phyloP scores from a whole-genome alignment of 2,888 invertebrate genomes.

The Pseudeuparius sepicola region DNA sequence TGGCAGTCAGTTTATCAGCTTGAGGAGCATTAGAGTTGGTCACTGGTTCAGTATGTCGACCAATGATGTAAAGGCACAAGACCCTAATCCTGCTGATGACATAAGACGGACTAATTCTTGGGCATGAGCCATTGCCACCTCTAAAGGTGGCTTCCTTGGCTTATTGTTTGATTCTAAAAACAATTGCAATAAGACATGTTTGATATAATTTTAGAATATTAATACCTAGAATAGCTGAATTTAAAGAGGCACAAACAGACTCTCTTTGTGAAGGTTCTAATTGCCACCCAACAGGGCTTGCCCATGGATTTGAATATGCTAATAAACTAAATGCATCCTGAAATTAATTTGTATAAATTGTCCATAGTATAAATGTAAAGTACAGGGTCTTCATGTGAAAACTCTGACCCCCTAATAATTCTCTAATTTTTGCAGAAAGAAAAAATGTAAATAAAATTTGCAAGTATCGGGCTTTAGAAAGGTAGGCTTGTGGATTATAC shows the following conservation, averaged over 20 bases:
- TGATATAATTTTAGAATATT: too few relatives aligned
- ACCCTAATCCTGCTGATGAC: constrained; percentile 81
- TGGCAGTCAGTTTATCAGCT: too few relatives aligned
- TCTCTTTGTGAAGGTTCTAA: constrained; percentile 91
- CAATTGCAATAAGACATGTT: too few relatives aligned
- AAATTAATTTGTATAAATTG: constrained; percentile 20
- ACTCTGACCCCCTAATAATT: too few relatives aligned
- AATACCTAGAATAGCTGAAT: constrained; percentile 92
- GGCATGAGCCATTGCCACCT: constrained; percentile 86
- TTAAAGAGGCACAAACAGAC: constrained; percentile 89
- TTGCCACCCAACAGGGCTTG: constrained; percentile 93
- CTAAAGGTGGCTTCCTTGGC: constrained; percentile 84
- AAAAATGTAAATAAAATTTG: too few relatives aligned
- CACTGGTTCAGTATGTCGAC: constrained; percentile 54
- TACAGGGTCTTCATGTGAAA: too few relatives aligned
- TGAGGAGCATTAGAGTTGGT: constrained; percentile 7
- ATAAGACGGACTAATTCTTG: constrained; percentile 81
- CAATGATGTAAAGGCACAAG: constrained; percentile 89
- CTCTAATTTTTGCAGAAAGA: too few relatives aligned
- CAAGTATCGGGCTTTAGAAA: too few relatives aligned
- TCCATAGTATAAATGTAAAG: constrained; percentile 3
- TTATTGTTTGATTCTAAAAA: constrained; percentile 80
- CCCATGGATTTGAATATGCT: constrained; percentile 97
- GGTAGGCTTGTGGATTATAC: too few relatives aligned
- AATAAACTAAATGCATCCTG: constrained; percentile 96